Evolutionary conservation across 2,888 invertebrate genomes (phyloP), one percentile per base, ranked within the genome.

Genomic region (Drosophila yooni): DNA sequence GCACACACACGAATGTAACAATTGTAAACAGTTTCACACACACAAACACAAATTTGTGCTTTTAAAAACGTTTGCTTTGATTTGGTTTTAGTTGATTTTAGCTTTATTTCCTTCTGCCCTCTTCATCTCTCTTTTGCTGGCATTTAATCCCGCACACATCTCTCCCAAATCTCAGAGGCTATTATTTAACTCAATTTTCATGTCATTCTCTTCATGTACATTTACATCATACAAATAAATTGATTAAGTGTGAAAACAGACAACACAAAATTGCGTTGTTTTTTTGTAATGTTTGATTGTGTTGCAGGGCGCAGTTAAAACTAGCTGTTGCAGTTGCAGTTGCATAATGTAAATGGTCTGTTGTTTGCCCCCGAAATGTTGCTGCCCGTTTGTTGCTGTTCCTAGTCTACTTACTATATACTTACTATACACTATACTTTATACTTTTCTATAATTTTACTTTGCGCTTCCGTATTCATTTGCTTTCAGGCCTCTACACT

Each of bases 141-240:
- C 77, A 67, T 72, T 63, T 63, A 59, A 50, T 33, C 43, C 33
- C 15, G 51, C 52, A 33, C 51, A 27, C 56, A 57, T 60, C 40
- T 29, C 21, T 58, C 40, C 36, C 8, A 48, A 43, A 59, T 61
- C 52, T 75, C 66, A 75, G 79, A 80, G 79, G 79, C 79, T 82
- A 82, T 60, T 82, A 79, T 60, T 68, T 67, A 36, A 60, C 59
- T 43, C 48, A 58, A 65, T 25, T 46, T 40, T 54, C 64, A 79
- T 63, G 15, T n/a, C 54, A 74, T 57, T 51, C 59, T 59, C 63
- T 60, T 63, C 59, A 64, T 64, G 25, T 36, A 50, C 46, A 59
- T 36, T 65, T 64, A 46, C 48, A 48, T 52, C 43, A 57, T 56
- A 51, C 56, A 57, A 34, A 57, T 33, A 48, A 36, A 40, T 27